Evolutionary conservation across 1,140 invertebrate genomes (phyloP).

Genomic region (Pentalonia nigronervosa): DNA sequence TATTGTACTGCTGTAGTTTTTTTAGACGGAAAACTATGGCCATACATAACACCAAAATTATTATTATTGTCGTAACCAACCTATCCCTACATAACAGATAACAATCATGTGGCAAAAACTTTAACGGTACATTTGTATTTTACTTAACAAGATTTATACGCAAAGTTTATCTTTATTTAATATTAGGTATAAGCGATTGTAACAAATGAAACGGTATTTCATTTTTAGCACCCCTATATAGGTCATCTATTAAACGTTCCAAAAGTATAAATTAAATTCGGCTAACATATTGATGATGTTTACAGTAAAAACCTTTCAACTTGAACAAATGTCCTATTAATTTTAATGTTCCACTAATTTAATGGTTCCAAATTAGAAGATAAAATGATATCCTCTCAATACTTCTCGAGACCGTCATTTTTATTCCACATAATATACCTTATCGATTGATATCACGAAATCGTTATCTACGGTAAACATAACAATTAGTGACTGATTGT

Average conservation of each 20-base stretch:
- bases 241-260: neutral
- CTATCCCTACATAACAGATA: conserved; percentile 37
- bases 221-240: neutral
- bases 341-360: no score
- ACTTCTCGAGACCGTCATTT: neutral
- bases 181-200: neutral
- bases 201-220: conserved; percentile 28
- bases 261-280: neutral
- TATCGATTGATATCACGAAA: neutral
- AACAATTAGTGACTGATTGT: neutral
- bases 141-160: conserved; percentile 36
- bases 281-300: neutral
- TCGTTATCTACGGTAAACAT: neutral
- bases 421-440: neutral
- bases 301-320: neutral
- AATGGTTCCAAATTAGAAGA: neutral
- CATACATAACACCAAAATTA: neutral
- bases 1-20: neutral
- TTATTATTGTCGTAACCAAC: neutral
- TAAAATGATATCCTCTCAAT: neutral
- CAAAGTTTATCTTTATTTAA: conserved; percentile 39
- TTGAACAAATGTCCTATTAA: neutral
- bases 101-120: conserved; percentile 40
- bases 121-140: conserved; percentile 32
- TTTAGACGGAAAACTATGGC: neutral